A percentile compares a stretch with the other conserved stretches of the same genome.
These are phyloP conservation scores for Channa maculata DNA, from an alignment of 2,113 vertebrate genomes.

Conservation along the genomic window DNA sequence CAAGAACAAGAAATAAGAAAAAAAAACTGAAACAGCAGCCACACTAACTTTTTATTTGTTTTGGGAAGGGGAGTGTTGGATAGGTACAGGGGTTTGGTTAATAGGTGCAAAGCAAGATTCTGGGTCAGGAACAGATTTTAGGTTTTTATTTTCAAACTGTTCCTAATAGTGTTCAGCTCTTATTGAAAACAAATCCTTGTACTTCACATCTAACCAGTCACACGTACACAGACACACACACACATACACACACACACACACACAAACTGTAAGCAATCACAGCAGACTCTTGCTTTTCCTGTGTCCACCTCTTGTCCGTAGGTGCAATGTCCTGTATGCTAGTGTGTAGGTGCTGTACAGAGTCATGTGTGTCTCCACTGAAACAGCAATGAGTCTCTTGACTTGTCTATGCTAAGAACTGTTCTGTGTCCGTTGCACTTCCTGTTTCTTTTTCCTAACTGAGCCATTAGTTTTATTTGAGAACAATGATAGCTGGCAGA, in stretches of 20 bases:
- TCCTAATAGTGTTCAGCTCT: constrained; percentile 48
- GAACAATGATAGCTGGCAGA: constrained; percentile 45
- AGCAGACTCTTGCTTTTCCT: constrained; percentile 59
- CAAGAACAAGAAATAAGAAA: constrained; percentile 95
- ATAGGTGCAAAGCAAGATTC: constrained; percentile 39
- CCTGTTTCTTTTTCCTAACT: constrained; percentile 20
- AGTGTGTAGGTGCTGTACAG: constrained; percentile 57
- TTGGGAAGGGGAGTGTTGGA: constrained; percentile 41
- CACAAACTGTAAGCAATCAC: constrained; percentile 55
- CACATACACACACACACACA: constrained; percentile 31
- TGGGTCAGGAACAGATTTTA: constrained; percentile 29
- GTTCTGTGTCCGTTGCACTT: constrained; percentile 22
- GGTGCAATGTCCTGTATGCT: constrained; percentile 57
- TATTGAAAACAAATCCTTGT: constrained; percentile 62
- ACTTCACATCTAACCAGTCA: constrained; percentile 38
- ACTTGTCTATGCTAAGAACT: constrained; percentile 23
- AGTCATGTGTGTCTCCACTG: constrained; percentile 44
- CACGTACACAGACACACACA: constrained; percentile 36
- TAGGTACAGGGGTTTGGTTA: constrained; percentile 35
- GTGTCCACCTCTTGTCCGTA: constrained; percentile 61
- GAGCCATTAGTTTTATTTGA: constrained; percentile 36
- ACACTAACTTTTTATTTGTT: constrained; percentile 46
- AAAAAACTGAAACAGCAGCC: constrained; percentile 18
- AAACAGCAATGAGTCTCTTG: constrained; percentile 22
- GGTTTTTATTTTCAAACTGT: constrained; percentile 50